Base-by-base conservation (phyloP, 2,888 invertebrate genomes). In the Boloria euphrosyne region DNA sequence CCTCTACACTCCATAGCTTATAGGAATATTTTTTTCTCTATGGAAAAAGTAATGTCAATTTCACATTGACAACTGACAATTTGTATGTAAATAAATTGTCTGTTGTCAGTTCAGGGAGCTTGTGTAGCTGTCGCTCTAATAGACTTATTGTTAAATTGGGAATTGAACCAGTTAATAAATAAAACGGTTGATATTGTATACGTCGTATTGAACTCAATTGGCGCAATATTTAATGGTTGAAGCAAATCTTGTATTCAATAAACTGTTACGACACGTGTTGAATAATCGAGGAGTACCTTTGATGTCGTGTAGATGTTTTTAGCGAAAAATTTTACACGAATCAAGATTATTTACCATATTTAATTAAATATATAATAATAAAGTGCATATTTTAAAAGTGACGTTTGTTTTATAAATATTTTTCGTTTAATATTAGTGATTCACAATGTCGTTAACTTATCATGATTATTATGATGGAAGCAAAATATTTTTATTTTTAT, bases 381-480 rank as follows among this genome's bases (percentile, higher is more conserved):
- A 49, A 59, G 27, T 49, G 47, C 49, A 46, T 38, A 50, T 66
- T 51, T 44, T 52, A 16, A 49, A 49, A 59, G 59, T 59, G 22
- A 59, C 49, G 10, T 38, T 38, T 38, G 10, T 2, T 38, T 38
- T 7, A 38, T 7, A 38, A 38, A 38, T 38, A 38, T 38, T 10
- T 38, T 38, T 59, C 17, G 16, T 61, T 70, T 60, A 57, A 44
- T 44, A 22, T 14, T n/a, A 10, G 18, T 71, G 53, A 52, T 46
- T 62, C 59, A 77, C 54, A 72, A 85, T 84, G 84, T 76, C 82
- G 67, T 73, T 80, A 66, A 74, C 78, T 54, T 90, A 87, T 73
- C 78, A 89, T 71, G 89, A 90, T 78, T 93, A 93, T 75, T 96
- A 96, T 81, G 94, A 95, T 82, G 96, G 96, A 67, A 95, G 95